phyloP scores from a whole-genome alignment of 2,797 vertebrate genomes.

The Odontamblyopus rebecca region DNA sequence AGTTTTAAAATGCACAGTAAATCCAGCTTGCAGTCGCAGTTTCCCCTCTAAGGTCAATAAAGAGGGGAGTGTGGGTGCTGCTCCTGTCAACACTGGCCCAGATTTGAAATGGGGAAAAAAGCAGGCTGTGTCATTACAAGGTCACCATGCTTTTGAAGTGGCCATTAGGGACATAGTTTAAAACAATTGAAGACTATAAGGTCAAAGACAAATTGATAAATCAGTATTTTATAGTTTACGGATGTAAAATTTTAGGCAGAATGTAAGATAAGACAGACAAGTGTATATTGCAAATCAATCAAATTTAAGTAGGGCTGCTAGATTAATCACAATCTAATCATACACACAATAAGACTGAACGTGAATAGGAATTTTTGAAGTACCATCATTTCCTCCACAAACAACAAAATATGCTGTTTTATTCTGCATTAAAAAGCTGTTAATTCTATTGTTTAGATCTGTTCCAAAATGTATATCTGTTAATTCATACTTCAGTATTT shows the following conservation, averaged over 20 bases:
- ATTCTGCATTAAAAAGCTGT: too few relatives aligned
- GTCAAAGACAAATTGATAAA: not conserved
- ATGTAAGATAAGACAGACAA: not conserved
- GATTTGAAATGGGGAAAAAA: conserved; percentile 7
- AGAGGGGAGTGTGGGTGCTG: not conserved
- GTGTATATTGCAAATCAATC: not conserved
- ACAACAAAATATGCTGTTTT: too few relatives aligned
- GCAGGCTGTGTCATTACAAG: conserved; percentile 6
- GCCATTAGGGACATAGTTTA: not conserved
- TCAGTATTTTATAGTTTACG: too few relatives aligned
- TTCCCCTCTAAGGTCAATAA: conserved; percentile 2
- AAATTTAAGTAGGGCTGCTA: not conserved
- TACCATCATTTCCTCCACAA: too few relatives aligned
- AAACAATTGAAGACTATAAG: conserved; percentile 2
- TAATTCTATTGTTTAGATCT: too few relatives aligned
- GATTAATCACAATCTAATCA: too few relatives aligned
- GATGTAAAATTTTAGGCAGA: too few relatives aligned
- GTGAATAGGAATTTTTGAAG: too few relatives aligned
- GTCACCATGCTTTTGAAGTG: not conserved
- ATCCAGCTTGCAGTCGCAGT: not conserved
- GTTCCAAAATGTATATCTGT: too few relatives aligned
- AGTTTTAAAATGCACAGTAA: not conserved
- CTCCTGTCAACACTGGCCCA: conserved; percentile 13
- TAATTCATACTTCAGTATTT: too few relatives aligned
- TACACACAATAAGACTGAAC: too few relatives aligned